Evolutionary conservation across 2,797 vertebrate species (phyloP).

Genomic region (Apogon hyalosoma): DNA sequence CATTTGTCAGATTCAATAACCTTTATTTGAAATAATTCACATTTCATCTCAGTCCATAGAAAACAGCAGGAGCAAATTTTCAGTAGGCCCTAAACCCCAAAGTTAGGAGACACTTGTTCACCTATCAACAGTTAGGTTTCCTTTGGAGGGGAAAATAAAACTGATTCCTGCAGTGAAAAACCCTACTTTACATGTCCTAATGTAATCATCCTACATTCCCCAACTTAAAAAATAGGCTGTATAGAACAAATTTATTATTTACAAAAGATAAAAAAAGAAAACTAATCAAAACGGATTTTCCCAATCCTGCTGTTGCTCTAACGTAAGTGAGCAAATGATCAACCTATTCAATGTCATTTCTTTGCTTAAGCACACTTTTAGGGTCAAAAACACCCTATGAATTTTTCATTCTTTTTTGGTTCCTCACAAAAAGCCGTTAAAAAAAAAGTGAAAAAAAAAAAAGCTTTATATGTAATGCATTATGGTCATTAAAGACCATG

Average conservation of each 20-base stretch:
- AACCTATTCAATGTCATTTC: conserved; percentile 42
- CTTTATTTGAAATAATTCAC: conserved; percentile 76
- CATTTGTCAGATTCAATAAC: conserved; percentile 24
- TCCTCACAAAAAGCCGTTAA: conserved; percentile 62
- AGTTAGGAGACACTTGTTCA: conserved; percentile 32
- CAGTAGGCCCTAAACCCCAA: conserved; percentile 32
- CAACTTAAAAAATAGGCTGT: conserved; percentile 75
- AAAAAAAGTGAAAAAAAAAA: conserved; percentile 45
- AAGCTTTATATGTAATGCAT: conserved; percentile 63
- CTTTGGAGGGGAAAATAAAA: conserved; percentile 33
- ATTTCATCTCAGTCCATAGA: conserved; percentile 53
- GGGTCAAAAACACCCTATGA: conserved; percentile 63
- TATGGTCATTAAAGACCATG: conserved; percentile 70
- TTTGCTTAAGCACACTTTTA: conserved; percentile 34
- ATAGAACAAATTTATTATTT: conserved; percentile 80
- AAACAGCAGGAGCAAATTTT: conserved; percentile 61
- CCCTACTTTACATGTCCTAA: conserved; percentile 56
- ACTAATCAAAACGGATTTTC: conserved; percentile 65
- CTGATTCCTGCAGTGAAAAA: conserved; percentile 61
- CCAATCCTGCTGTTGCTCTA: conserved; percentile 56
- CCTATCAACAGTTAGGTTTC: conserved; percentile 38
- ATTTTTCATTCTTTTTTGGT: conserved; percentile 50
- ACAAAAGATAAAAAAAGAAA: conserved; percentile 79
- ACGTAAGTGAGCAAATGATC: conserved; percentile 60
- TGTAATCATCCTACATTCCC: conserved; percentile 61